Percentiles rank a stretch among this genome's conserved stretches.
Evolutionary conservation across 2,888 invertebrate genomes (phyloP).

Genomic region (Mycogona germanica): DNA sequence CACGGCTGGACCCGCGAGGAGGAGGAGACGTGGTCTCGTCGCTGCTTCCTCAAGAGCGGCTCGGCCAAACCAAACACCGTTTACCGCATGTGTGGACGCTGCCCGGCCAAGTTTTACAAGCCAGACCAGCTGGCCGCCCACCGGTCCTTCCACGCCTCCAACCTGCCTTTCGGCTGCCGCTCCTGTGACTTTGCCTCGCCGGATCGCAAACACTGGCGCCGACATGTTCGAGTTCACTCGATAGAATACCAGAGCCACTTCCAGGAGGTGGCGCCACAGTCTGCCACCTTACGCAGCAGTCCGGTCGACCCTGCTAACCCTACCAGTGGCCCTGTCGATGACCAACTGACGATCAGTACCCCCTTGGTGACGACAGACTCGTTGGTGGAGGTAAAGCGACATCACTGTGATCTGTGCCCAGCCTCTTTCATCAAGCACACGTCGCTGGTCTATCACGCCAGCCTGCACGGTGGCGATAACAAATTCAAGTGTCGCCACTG

Average conservation of each 20-base stretch:
- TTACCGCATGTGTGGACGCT: slow-evolving; percentile 29
- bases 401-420: slow-evolving; percentile 46
- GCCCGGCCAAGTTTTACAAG: slow-evolving; percentile 19
- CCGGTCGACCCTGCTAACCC: no score
- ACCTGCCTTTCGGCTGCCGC: slow-evolving; percentile 27
- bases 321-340: no score
- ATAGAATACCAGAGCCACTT: slow-evolving; percentile 23
- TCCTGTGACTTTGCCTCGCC: slow-evolving; percentile 35
- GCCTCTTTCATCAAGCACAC: slow-evolving; percentile 59
- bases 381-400: no score
- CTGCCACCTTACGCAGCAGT: no score
- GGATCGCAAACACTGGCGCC: slow-evolving; percentile 33
- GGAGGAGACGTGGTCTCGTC: no score
- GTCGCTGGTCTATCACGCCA: slow-evolving; percentile 54
- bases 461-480: slow-evolving; percentile 49
- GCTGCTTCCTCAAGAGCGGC: no score
- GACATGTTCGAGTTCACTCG: slow-evolving; percentile 33
- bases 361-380: no score
- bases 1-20: no score
- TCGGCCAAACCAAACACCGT: not conserved
- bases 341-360: no score
- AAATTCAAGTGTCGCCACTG: slow-evolving; percentile 57
- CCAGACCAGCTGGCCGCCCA: slow-evolving; percentile 10
- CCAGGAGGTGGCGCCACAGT: no score
- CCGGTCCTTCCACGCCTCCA: slow-evolving; percentile 17